Evolutionary conservation across 2,113 vertebrate species (phyloP).

Genomic region (Bubo bubo): DNA sequence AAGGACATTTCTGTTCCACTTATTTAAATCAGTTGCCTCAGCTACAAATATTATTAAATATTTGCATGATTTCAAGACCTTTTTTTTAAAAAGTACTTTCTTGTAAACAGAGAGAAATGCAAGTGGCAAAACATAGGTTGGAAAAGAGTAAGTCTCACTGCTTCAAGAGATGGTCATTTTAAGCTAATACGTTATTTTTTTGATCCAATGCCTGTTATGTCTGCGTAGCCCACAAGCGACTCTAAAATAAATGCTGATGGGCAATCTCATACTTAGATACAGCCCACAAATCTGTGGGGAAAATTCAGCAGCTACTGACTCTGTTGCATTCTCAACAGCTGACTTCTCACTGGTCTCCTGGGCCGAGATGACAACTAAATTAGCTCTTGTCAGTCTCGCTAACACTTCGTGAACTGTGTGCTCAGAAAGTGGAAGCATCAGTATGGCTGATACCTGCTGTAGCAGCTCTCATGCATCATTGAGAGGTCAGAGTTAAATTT

Average conservation of each 20-base stretch:
- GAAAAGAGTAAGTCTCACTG: background rate
- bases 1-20: background rate
- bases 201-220: background rate
- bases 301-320: background rate
- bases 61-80: slow-evolving; percentile 7
- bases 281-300: background rate
- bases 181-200: background rate
- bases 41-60: background rate
- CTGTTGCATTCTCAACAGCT: background rate
- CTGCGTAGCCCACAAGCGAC: background rate
- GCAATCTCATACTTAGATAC: background rate
- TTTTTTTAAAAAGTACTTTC: background rate
- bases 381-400: background rate
- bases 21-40: background rate
- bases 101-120: background rate
- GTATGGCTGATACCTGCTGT: background rate
- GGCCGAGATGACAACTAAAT: background rate
- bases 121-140: background rate
- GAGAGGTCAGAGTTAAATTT: background rate
- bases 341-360: background rate
- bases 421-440: background rate
- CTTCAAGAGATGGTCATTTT: background rate
- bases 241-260: background rate
- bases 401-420: background rate
- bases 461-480: background rate